A percentile compares a stretch with the other conserved stretches of the same genome.
Conservation (phyloP, 2,113 vertebrate genomes). For the Apteryx owenii region DNA sequence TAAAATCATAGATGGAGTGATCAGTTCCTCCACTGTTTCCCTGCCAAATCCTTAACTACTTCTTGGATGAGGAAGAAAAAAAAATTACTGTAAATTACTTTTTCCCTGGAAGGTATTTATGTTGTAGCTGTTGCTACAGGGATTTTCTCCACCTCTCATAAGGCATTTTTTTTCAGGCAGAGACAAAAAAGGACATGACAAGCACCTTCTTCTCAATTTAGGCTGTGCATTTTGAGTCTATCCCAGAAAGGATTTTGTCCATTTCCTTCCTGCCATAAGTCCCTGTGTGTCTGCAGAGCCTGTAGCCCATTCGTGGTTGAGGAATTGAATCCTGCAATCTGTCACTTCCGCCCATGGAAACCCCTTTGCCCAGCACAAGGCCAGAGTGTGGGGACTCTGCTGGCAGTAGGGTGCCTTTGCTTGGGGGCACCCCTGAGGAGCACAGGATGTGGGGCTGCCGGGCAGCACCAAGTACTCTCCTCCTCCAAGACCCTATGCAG, state of each 20-base stretch:
- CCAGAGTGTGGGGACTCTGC: rapidly evolving
- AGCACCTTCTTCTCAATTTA: not conserved
- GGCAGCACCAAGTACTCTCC: not conserved
- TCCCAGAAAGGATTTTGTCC: not conserved
- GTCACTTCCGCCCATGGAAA: not conserved
- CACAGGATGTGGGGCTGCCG: not conserved
- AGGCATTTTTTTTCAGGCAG: not conserved
- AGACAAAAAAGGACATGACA: not conserved
- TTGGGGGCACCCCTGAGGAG: too few relatives aligned
- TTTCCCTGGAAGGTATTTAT: not conserved
- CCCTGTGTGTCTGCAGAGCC: not conserved
- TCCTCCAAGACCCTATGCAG: not conserved
- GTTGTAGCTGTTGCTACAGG: not conserved
- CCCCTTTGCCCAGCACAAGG: not conserved
- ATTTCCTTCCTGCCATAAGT: not conserved
- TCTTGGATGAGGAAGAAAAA: slow-evolving; percentile 24
- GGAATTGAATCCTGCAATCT: not conserved
- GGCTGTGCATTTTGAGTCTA: not conserved
- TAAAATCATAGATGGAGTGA: not conserved
- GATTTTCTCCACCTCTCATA: not conserved
- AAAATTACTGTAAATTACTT: not conserved
- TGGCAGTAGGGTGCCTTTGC: not conserved
- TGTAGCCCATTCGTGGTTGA: rapidly evolving
- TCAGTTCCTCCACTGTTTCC: slow-evolving; percentile 4
- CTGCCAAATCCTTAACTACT: slow-evolving; percentile 22